Evolutionary conservation across 2,113 vertebrate genomes (phyloP).

Genomic region (Furnarius figulus): DNA sequence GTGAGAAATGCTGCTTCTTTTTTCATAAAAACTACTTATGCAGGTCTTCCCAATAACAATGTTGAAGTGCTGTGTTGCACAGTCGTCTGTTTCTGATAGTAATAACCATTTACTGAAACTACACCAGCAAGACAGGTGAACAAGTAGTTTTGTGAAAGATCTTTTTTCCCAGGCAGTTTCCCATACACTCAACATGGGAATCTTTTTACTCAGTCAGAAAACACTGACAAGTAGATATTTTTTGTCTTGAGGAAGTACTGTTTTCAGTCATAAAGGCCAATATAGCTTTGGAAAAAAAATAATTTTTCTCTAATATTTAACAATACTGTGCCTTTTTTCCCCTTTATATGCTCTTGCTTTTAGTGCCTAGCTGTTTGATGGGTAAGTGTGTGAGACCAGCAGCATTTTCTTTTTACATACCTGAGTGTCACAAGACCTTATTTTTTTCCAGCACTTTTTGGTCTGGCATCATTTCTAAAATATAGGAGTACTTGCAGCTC

Average conservation of each 20-base stretch:
- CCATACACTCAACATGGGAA: rapidly evolving
- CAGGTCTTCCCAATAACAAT: background rate
- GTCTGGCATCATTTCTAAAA: background rate
- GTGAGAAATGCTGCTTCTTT: background rate
- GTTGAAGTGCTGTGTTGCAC: background rate
- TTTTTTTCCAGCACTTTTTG: background rate
- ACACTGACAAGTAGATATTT: background rate
- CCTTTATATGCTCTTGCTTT: background rate
- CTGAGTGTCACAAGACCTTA: background rate
- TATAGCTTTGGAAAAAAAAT: background rate
- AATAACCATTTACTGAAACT: background rate
- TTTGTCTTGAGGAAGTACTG: background rate
- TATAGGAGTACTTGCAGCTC: background rate
- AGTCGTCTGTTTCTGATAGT: background rate
- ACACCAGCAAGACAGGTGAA: background rate
- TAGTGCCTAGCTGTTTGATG: background rate
- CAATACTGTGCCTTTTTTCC: background rate
- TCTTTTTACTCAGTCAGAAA: background rate
- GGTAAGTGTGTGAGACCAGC: background rate
- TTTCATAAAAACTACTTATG: background rate
- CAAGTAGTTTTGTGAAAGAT: background rate
- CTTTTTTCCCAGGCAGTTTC: background rate
- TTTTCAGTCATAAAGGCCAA: background rate
- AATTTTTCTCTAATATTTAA: background rate
- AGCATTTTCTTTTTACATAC: background rate